A percentile compares a stretch with the other conserved stretches of the same genome.
phyloP scores from a whole-genome alignment of 2,113 vertebrate species.

The Lamprotornis superbus region DNA sequence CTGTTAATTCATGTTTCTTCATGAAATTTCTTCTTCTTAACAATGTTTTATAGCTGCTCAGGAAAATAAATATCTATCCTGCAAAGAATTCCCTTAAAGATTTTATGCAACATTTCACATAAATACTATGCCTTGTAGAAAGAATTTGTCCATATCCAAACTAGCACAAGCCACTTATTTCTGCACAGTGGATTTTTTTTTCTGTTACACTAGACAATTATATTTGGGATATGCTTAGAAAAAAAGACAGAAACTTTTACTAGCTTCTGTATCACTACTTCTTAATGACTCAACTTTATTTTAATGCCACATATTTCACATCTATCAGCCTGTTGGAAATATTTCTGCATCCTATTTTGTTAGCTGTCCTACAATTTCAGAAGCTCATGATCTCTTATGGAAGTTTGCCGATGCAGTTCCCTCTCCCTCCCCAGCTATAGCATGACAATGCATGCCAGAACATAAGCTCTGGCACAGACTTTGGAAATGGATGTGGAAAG shows the following conservation, averaged over 20 bases:
- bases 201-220: not conserved
- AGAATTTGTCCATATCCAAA: not conserved
- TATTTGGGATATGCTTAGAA: not conserved
- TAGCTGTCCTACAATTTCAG: slow-evolving; percentile 5
- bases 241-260: slow-evolving; percentile 28
- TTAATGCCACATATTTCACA: not conserved
- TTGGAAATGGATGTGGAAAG: not conserved
- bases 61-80: not conserved
- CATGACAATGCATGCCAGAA: slow-evolving; percentile 24
- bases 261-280: slow-evolving; percentile 1
- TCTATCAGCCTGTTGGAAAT: slow-evolving; percentile 15
- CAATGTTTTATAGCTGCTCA: not conserved
- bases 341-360: slow-evolving; percentile 3
- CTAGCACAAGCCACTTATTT: not conserved
- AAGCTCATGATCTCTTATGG: not conserved
- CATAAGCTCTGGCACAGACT: not conserved
- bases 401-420: not conserved
- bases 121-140: not conserved
- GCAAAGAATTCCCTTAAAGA: not conserved
- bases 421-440: slow-evolving; percentile 11
- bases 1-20: slow-evolving; percentile 34
- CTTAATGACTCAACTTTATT: slow-evolving; percentile 47
- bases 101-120: not conserved
- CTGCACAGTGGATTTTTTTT: not conserved
- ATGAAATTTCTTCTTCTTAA: too few species aligned